Evolutionary conservation across 2,888 invertebrate species (phyloP).

Genomic region (Pedicia rivosa): DNA sequence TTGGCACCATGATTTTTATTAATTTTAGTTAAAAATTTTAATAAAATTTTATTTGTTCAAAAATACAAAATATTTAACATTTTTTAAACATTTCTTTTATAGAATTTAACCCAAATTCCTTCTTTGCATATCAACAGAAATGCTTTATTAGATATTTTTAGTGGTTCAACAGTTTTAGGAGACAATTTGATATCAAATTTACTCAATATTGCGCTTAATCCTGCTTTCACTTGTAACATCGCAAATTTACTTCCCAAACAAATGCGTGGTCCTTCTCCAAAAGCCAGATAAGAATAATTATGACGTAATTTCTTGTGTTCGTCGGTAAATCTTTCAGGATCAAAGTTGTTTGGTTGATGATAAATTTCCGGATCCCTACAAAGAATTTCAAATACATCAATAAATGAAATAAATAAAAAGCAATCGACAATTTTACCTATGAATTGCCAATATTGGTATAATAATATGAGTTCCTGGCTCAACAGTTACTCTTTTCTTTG

Average conservation of each 20-base stretch:
- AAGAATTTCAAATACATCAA: too few species aligned
- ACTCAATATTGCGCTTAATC: constrained; percentile 8
- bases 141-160: constrained; percentile 9
- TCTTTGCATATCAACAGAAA: constrained; percentile 9
- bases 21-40: too few species aligned
- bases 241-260: constrained; percentile 11
- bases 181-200: constrained; percentile 8
- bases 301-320: constrained; percentile 16
- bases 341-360: constrained; percentile 22
- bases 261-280: constrained; percentile 21
- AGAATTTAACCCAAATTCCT: constrained; percentile 10
- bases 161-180: constrained; percentile 8
- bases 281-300: constrained; percentile 19
- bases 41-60: too few species aligned
- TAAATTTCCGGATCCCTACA: constrained; percentile 21
- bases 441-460: constrained; percentile 20
- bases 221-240: constrained; percentile 9
- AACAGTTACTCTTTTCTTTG: constrained; percentile 13
- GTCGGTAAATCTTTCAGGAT: constrained; percentile 23
- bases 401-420: too few species aligned
- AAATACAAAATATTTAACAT: too few species aligned
- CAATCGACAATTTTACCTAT: too few species aligned
- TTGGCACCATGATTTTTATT: too few species aligned
- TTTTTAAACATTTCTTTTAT: constrained; percentile 8
- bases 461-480: constrained; percentile 17